Percentiles rank a stretch among this genome's conserved stretches.
Conservation (phyloP, 2,113 vertebrate species). For the Chionodraco myersi region DNA sequence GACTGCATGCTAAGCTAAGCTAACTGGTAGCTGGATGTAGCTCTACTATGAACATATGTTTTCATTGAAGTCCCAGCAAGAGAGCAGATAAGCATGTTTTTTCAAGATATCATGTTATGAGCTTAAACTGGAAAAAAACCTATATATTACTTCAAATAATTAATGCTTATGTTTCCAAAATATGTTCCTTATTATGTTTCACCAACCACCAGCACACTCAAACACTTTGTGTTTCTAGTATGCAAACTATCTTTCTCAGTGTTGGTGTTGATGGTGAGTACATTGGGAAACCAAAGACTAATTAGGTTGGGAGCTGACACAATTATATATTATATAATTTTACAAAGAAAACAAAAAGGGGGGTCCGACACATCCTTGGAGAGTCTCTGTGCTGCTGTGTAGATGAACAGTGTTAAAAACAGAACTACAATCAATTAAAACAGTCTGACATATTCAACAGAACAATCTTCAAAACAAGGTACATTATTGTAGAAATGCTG, state of each 20-base stretch:
- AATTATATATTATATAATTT: neutral
- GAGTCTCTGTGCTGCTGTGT: neutral
- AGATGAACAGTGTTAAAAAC: neutral
- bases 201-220: neutral
- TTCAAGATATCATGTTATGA: neutral
- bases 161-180: neutral
- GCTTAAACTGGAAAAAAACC: neutral
- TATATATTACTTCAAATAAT: neutral
- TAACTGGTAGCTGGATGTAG: neutral
- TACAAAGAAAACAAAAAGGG: neutral
- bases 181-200: neutral
- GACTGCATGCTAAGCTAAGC: neutral
- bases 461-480: neutral
- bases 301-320: neutral
- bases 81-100: neutral
- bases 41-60: neutral
- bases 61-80: neutral
- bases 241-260: neutral
- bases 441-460: neutral
- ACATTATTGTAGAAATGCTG: neutral
- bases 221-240: too few species aligned
- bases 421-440: neutral
- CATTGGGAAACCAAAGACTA: neutral
- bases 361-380: neutral
- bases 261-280: neutral